These are phyloP conservation scores for Coptodon rendalli DNA, from an alignment of 2,113 vertebrate genomes.

Conservation along the genomic window DNA sequence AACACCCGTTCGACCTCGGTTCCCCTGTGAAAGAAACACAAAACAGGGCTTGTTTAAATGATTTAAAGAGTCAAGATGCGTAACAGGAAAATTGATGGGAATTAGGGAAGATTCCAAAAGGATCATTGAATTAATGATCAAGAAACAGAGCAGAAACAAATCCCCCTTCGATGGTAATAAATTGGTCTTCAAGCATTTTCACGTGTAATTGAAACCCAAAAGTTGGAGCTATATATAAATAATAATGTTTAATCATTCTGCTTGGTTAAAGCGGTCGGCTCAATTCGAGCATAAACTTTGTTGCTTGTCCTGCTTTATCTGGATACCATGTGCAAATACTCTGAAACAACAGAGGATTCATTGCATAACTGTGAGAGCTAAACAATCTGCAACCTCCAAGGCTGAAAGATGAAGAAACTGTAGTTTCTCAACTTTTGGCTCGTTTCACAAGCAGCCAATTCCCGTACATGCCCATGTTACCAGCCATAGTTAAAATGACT, in stretches of 20 bases:
- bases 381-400: neutral
- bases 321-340: neutral
- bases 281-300: neutral
- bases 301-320: neutral
- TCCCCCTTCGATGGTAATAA: neutral
- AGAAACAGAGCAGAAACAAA: neutral
- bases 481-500: neutral
- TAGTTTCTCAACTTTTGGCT: neutral
- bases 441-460: neutral
- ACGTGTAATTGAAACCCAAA: neutral
- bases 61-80: neutral
- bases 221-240: neutral
- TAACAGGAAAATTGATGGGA: neutral
- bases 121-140: neutral
- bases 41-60: neutral
- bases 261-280: neutral
- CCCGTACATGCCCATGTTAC: neutral
- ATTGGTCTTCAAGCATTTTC: neutral
- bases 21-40: conserved; percentile 74
- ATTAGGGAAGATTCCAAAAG: neutral
- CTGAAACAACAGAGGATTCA: neutral
- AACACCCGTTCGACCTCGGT: conserved; percentile 87
- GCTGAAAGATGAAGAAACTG: neutral
- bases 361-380: neutral
- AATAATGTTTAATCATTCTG: neutral